phyloP scores from a whole-genome alignment of 1,140 invertebrate genomes.

The Cryptotermes secundus region DNA sequence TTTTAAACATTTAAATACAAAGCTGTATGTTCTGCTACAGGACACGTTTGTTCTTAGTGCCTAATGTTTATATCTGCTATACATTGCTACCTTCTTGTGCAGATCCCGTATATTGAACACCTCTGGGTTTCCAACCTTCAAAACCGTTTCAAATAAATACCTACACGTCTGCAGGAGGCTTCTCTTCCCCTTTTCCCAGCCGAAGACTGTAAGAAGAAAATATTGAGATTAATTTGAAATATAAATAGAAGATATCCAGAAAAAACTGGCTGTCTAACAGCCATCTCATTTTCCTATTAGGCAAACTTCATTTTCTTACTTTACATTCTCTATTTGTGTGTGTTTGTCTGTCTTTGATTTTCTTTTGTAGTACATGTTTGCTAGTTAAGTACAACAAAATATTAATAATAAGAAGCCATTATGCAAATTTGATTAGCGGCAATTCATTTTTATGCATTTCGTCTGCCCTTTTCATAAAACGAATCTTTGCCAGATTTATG shows the following conservation, averaged over 20 bases:
- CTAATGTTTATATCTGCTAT: not conserved
- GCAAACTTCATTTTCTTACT: not conserved
- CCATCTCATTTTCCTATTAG: not conserved
- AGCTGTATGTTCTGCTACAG: not conserved
- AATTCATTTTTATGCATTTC: not conserved
- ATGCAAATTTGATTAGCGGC: not conserved
- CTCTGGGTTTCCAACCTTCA: not conserved
- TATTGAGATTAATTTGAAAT: not conserved
- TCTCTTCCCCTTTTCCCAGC: not conserved
- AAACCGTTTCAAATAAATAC: constrained; percentile 6
- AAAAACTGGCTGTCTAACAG: not conserved
- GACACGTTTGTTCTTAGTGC: not conserved
- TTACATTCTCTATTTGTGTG: not conserved
- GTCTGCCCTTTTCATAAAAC: not conserved
- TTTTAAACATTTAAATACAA: not conserved
- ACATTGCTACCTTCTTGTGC: not conserved
- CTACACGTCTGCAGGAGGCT: not conserved
- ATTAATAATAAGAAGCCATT: not conserved
- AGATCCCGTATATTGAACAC: not conserved
- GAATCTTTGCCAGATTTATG: not conserved
- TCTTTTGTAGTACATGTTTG: not conserved
- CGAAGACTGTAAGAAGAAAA: not conserved
- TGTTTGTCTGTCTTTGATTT: not conserved
- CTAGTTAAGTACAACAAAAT: not conserved
- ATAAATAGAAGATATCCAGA: not conserved